These are phyloP conservation scores for Redunca redunca DNA, from an alignment of 2,113 vertebrate species.

Conservation along the genomic window DNA sequence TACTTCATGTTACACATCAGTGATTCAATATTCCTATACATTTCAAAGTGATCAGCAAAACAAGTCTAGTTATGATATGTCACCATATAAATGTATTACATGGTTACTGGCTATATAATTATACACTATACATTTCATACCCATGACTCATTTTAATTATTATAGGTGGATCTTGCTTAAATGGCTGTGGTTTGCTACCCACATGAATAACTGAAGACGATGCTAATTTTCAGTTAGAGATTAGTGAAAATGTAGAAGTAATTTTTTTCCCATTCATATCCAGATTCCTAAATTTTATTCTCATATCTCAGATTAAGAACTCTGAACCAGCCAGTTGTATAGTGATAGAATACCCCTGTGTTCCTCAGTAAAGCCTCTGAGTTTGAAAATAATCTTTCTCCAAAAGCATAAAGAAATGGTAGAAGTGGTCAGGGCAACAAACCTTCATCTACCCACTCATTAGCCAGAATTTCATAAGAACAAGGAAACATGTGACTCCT, in stretches of 20 bases:
- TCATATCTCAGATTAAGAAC: background rate
- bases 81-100: background rate
- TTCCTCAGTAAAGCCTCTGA: background rate
- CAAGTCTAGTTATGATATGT: background rate
- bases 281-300: background rate
- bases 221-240: background rate
- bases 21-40: background rate
- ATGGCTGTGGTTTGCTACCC: background rate
- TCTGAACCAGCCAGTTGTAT: background rate
- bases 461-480: background rate
- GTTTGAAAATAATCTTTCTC: constrained; percentile 1
- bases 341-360: background rate
- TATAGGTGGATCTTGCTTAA: background rate
- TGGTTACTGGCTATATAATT: background rate
- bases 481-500: background rate
- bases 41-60: background rate
- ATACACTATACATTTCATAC: background rate
- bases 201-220: background rate
- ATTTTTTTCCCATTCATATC: background rate
- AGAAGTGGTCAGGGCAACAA: background rate
- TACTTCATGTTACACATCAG: background rate
- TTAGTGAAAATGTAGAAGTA: background rate
- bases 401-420: background rate
- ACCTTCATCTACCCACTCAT: background rate
- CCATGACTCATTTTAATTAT: background rate